Evolutionary conservation across 2,888 invertebrate species (phyloP).

Genomic region (Phyllotreta striolata): DNA sequence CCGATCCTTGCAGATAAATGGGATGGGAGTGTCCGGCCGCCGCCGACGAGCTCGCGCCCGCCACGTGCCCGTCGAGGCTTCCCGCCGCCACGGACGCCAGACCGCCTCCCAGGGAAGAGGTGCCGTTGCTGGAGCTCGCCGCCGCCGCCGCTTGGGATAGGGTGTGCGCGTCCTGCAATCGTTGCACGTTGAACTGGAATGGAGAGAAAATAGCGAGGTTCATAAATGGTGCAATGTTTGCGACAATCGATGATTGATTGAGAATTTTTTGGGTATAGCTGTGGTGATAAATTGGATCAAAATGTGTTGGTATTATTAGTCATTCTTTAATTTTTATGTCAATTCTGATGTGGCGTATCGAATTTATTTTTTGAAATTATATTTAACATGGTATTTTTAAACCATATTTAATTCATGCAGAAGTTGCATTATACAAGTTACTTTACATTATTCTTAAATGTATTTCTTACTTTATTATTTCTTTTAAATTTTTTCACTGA

Average conservation of each 20-base stretch:
- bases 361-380: no score
- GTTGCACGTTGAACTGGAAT: constrained; percentile 63
- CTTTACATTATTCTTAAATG: no score
- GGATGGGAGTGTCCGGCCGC: constrained; percentile 50
- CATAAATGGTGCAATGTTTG: not conserved
- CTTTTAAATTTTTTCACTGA: not conserved
- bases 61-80: constrained; percentile 38
- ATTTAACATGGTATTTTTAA: no score
- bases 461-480: no score
- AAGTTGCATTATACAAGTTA: no score
- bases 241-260: constrained; percentile 4
- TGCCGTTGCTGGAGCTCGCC: constrained; percentile 41
- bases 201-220: no score
- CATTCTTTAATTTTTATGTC: no score
- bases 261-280: not conserved
- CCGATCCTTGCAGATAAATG: constrained; percentile 56
- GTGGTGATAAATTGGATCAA: no score
- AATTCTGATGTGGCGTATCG: no score
- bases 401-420: no score
- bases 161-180: constrained; percentile 60
- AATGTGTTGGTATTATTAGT: no score
- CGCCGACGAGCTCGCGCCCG: constrained; percentile 42
- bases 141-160: constrained; percentile 56
- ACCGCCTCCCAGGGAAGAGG: constrained; percentile 49
- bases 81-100: constrained; percentile 45